phyloP scores from a whole-genome alignment of 2,797 vertebrate species.

The Orestias chungarensis region DNA sequence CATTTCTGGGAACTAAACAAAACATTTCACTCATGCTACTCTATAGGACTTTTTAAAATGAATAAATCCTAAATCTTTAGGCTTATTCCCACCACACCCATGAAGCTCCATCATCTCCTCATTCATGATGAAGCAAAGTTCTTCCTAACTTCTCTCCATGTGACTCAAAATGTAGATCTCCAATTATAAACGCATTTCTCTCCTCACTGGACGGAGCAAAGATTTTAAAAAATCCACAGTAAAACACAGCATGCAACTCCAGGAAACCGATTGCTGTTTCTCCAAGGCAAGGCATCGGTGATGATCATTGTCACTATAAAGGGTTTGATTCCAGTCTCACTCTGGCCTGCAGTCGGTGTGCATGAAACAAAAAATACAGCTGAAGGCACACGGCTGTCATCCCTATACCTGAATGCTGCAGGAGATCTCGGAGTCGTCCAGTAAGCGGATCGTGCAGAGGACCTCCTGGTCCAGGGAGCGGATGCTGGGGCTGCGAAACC shows the following conservation, averaged over 20 bases:
- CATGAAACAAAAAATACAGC: constrained; percentile 1
- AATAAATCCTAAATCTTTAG: constrained; percentile 29
- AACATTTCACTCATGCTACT: constrained; percentile 1
- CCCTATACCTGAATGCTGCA: constrained; percentile 91
- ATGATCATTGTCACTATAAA: not conserved
- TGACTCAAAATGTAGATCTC: constrained; percentile 14
- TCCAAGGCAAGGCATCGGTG: not conserved
- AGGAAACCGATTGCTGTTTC: constrained; percentile 9
- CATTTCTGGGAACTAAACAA: not conserved
- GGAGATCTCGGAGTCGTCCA: constrained; percentile 94
- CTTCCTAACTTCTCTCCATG: constrained; percentile 54
- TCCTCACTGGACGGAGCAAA: constrained; percentile 1
- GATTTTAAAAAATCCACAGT: constrained; percentile 15
- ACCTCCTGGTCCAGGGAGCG: constrained; percentile 91
- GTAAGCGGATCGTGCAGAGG: constrained; percentile 91
- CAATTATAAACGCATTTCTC: constrained; percentile 3
- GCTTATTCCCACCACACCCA: constrained; percentile 60
- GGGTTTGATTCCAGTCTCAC: not conserved
- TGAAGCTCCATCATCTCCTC: constrained; percentile 32
- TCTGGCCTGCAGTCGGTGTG: not conserved
- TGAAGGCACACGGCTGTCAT: not conserved
- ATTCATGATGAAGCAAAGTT: constrained; percentile 46
- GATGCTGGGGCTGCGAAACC: constrained; percentile 95
- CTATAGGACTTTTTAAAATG: constrained; percentile 29
- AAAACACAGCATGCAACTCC: constrained; percentile 30